Base-by-base conservation (phyloP, 2,888 invertebrate genomes). In the Euplexia lucipara region DNA sequence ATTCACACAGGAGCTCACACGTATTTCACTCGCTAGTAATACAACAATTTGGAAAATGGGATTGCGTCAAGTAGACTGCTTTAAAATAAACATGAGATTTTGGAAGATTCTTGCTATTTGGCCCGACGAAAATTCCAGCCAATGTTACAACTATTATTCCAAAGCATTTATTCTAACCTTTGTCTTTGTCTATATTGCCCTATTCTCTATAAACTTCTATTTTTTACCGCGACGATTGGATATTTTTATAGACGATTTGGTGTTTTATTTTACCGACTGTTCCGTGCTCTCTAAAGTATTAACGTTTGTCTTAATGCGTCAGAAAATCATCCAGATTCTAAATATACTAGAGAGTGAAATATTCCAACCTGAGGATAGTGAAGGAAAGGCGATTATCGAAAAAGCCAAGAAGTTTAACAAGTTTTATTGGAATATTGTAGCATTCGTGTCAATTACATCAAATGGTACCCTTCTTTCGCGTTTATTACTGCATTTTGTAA, bases 231-330 rank as follows among this genome's bases (percentile, higher is more conserved):
- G 68, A 59, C 66, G 86, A 35, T 57, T 92, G 35, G 90, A 91
- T 20, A 49, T 80, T 26, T 82, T 90, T 60, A 84, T 91, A 14
- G 89, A 88, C 54, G 88, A 91, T 76, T 65, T 90, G 81, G 70
- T 91, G 63, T 89, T 92, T 75, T 91, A 88, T 79, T 90, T 91
- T 30, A 89, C 86, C 0, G 83, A 85, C 59, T 4, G 90, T 2
- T 66, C 86, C 20, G 78, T 87, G 2, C 20, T 75, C 7, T 87
- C 88, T 2, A 92, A 91, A 85, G 86, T 83, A 7, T 34, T 92
- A 3, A 90, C 90, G 0, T 87, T 88, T 75, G 39, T 86, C 0
- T 54, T 87, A 3, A 73, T 82, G 77, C 83, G 75, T 14, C 59
- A 82, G 0, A 84, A 87, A 72, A 87, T 92, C 35, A 45, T 59